phyloP scores from a whole-genome alignment of 2,888 invertebrate species.

The Coelogynopora nodosa region DNA sequence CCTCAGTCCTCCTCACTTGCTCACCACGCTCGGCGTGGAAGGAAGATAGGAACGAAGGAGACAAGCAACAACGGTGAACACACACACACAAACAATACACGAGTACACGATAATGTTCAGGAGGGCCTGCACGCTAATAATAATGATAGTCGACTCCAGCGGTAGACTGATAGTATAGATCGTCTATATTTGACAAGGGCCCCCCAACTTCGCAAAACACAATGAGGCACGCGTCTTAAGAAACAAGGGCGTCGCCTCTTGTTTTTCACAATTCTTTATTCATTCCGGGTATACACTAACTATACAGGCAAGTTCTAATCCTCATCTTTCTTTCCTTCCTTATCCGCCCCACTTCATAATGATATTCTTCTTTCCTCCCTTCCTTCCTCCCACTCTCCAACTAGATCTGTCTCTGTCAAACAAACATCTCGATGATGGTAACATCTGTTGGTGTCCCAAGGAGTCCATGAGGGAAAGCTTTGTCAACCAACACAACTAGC shows the following conservation, averaged over 20 bases:
- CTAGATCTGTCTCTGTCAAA: not conserved
- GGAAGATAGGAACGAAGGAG: too few species aligned
- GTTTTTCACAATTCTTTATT: not conserved
- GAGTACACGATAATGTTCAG: too few species aligned
- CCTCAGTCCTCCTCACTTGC: too few species aligned
- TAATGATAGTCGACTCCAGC: not conserved
- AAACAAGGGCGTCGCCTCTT: not conserved
- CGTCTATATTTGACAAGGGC: not conserved
- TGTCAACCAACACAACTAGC: not conserved
- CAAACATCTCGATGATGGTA: not conserved
- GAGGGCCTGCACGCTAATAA: too few species aligned
- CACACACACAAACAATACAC: too few species aligned
- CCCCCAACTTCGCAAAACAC: not conserved
- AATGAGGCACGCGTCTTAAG: not conserved
- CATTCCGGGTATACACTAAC: not conserved
- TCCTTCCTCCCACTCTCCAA: not conserved
- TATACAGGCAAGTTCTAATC: not conserved
- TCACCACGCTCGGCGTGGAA: too few species aligned
- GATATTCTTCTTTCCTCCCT: not conserved
- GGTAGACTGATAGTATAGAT: not conserved
- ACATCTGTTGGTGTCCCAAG: not conserved
- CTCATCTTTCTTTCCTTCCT: not conserved
- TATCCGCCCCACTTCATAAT: not conserved
- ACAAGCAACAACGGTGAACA: too few species aligned
- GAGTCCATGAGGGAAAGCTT: not conserved